These are phyloP conservation scores for Rhinogobius similis DNA, from an alignment of 2,113 vertebrate species.

Conservation along the genomic window DNA sequence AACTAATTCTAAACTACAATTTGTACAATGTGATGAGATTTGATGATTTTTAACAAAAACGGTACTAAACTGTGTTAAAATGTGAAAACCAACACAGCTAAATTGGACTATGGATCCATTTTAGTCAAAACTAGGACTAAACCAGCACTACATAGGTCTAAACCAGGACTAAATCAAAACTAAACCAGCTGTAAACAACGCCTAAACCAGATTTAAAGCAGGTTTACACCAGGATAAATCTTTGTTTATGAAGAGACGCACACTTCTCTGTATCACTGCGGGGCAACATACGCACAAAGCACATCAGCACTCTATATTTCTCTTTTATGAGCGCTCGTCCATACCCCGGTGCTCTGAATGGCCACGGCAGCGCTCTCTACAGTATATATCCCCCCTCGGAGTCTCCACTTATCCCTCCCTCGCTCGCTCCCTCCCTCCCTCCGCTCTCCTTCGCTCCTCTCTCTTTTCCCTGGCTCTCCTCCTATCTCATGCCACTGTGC, in stretches of 20 bases:
- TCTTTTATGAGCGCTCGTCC: slow-evolving; percentile 40
- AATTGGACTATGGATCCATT: too few species aligned
- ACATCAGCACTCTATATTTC: background rate
- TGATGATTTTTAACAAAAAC: too few species aligned
- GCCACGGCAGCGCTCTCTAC: slow-evolving; percentile 42
- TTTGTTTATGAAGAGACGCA: slow-evolving; percentile 7
- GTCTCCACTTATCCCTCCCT: slow-evolving; percentile 66
- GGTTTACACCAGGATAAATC: background rate
- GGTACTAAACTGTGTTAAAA: too few species aligned
- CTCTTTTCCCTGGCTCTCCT: slow-evolving; percentile 38
- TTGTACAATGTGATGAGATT: too few species aligned
- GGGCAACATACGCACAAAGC: slow-evolving; percentile 18
- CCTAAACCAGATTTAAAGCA: background rate
- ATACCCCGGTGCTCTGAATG: slow-evolving; percentile 52
- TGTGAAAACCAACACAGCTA: too few species aligned
- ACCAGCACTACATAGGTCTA: background rate
- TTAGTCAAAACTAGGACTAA: too few species aligned
- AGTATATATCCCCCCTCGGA: slow-evolving; percentile 54
- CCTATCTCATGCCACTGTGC: slow-evolving; percentile 48
- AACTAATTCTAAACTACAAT: too few species aligned
- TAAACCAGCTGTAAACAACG: background rate
- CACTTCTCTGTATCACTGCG: slow-evolving; percentile 25
- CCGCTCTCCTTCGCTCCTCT: background rate
- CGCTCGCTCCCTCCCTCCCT: slow-evolving; percentile 43
- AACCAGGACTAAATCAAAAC: background rate